These are phyloP conservation scores for Pseudoatta argentina DNA, from an alignment of 1,140 invertebrate species.

Conservation along the genomic window DNA sequence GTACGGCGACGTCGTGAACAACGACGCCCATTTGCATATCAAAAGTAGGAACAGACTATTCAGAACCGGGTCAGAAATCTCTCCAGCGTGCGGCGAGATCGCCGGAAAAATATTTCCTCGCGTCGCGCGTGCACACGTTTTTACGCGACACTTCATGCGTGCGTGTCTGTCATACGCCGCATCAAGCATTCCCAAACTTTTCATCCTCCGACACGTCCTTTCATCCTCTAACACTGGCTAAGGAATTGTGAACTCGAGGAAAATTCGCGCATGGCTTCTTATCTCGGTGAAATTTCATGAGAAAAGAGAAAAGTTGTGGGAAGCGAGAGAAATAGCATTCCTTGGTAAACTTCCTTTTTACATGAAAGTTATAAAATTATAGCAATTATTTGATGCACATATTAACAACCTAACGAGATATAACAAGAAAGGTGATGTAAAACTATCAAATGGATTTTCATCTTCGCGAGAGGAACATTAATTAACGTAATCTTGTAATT, in stretches of 20 bases:
- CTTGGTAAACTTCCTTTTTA: neutral
- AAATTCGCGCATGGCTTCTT: constrained; percentile 33
- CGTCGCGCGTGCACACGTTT: constrained; percentile 15
- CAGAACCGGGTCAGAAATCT: constrained; percentile 64
- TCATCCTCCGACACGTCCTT: constrained; percentile 45
- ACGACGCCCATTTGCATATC: constrained; percentile 67
- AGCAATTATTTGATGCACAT: neutral
- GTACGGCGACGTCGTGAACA: constrained; percentile 41
- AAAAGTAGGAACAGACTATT: constrained; percentile 65
- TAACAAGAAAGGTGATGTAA: neutral
- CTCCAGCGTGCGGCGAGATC: constrained; percentile 29
- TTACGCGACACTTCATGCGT: constrained; percentile 39
- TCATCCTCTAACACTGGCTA: neutral
- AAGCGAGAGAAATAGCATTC: neutral
- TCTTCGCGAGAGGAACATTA: neutral
- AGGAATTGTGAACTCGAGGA: constrained; percentile 43
- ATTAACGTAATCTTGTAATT: constrained; percentile 29
- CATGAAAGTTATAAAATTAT: neutral
- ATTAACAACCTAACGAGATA: neutral
- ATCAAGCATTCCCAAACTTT: constrained; percentile 55
- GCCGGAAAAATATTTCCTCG: constrained; percentile 52
- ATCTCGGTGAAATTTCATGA: constrained; percentile 23
- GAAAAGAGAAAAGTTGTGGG: neutral
- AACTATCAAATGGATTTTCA: neutral
- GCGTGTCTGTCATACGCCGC: constrained; percentile 23